Conservation (phyloP, 2,797 vertebrate genomes). For the Lithobates sylvaticus region DNA sequence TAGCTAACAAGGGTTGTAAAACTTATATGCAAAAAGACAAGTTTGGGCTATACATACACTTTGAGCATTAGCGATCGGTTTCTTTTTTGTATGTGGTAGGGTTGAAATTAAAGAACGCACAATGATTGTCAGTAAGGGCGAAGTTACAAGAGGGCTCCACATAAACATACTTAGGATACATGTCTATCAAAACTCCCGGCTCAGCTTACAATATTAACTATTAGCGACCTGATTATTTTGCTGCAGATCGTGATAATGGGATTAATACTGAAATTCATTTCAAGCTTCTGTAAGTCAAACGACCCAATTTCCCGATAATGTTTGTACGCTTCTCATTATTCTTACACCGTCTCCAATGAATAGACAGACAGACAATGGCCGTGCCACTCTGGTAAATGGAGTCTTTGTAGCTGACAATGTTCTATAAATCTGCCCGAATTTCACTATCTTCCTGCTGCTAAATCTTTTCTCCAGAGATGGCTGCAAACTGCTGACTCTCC, state of each 20-base stretch:
- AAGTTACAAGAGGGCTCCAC: too few relatives aligned
- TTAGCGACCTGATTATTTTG: neutral
- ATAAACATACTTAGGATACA: too few relatives aligned
- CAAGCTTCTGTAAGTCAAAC: neutral
- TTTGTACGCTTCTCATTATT: neutral
- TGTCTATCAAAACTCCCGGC: too few relatives aligned
- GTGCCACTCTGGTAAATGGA: neutral
- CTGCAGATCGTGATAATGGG: neutral
- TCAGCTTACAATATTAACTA: neutral
- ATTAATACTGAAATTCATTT: neutral
- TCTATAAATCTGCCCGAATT: neutral
- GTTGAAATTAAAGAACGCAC: too few relatives aligned
- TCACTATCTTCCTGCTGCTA: neutral
- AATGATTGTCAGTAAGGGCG: too few relatives aligned
- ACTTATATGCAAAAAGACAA: too few relatives aligned
- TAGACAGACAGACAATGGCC: neutral
- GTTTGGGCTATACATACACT: too few relatives aligned
- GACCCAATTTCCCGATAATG: neutral
- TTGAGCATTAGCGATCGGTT: too few relatives aligned
- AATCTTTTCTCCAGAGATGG: neutral
- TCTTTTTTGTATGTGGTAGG: too few relatives aligned
- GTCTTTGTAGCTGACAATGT: neutral
- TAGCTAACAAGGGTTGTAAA: too few relatives aligned
- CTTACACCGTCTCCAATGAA: neutral
- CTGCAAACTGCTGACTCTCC: slow-evolving; percentile 17